phyloP scores from a whole-genome alignment of 2,797 vertebrate genomes.

The Nyctibius grandis region DNA sequence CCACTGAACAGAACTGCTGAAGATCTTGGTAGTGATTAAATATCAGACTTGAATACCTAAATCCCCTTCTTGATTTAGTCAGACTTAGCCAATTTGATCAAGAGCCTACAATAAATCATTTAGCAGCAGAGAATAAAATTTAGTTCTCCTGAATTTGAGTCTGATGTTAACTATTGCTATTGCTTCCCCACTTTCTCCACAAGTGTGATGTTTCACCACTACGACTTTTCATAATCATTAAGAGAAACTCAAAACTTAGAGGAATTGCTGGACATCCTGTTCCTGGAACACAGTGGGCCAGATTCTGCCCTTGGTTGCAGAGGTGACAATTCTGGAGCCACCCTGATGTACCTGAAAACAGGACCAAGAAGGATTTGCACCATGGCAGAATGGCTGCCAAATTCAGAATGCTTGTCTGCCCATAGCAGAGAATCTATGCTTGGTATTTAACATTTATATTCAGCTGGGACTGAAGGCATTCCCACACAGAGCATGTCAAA shows the following conservation, averaged over 20 bases:
- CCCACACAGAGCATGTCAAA: not conserved
- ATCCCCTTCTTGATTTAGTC: not conserved
- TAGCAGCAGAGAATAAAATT: not conserved
- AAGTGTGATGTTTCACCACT: not conserved
- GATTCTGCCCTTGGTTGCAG: not conserved
- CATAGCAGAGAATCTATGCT: not conserved
- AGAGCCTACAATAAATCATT: not conserved
- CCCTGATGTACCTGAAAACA: not conserved
- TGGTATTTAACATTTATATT: not conserved
- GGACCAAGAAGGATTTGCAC: not conserved
- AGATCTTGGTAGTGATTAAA: not conserved
- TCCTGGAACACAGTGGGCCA: not conserved
- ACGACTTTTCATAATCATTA: not conserved
- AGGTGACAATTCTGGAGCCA: not conserved
- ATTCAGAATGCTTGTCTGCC: not conserved
- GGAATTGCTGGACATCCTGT: not conserved
- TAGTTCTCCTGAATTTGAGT: not conserved
- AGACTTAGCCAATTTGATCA: not conserved
- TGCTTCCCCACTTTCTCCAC: not conserved
- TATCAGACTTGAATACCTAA: not conserved
- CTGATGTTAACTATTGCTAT: not conserved
- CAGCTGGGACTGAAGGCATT: not conserved
- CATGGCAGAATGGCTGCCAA: not conserved
- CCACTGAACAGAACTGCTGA: not conserved
- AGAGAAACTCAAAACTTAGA: not conserved